phyloP scores from a whole-genome alignment of 2,113 vertebrate genomes.

The Oostethus manadensis region DNA sequence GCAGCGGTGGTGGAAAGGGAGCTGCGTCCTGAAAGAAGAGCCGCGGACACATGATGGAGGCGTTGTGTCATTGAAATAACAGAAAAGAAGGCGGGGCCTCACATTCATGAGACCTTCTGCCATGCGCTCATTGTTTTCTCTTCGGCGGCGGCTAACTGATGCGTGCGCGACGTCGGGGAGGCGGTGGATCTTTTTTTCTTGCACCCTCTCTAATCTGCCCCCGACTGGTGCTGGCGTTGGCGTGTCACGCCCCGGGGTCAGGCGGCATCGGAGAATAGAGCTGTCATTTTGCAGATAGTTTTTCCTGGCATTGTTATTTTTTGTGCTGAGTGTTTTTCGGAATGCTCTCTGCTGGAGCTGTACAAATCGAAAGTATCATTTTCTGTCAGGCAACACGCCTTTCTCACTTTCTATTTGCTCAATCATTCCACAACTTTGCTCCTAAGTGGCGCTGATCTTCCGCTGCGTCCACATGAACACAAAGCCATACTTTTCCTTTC shows the following conservation, averaged over 20 bases:
- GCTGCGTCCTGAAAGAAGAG: constrained; percentile 13
- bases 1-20: constrained; percentile 36
- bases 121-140: constrained; percentile 1
- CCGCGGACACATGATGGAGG: constrained; percentile 26
- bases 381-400: constrained; percentile 5
- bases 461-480: too few species aligned
- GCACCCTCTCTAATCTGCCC: constrained; percentile 7
- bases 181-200: constrained; percentile 19
- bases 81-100: constrained; percentile 13
- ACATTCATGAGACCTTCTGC: constrained; percentile 7
- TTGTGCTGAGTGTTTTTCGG: constrained; percentile 25
- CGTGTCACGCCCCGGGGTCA: constrained; percentile 29
- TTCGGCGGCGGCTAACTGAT: constrained; percentile 29
- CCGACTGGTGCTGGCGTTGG: constrained; percentile 13
- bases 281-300: constrained; percentile 51
- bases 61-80: constrained; percentile 6
- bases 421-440: background rate
- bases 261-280: constrained; percentile 21
- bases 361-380: constrained; percentile 24
- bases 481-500: too few species aligned
- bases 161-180: constrained; percentile 19
- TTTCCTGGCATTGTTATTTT: constrained; percentile 56
- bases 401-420: constrained; percentile 10
- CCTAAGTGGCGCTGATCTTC: too few species aligned
- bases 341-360: constrained; percentile 35